These are phyloP conservation scores for Gymnocheta viridis DNA, from an alignment of 2,888 invertebrate species.

Conservation along the genomic window DNA sequence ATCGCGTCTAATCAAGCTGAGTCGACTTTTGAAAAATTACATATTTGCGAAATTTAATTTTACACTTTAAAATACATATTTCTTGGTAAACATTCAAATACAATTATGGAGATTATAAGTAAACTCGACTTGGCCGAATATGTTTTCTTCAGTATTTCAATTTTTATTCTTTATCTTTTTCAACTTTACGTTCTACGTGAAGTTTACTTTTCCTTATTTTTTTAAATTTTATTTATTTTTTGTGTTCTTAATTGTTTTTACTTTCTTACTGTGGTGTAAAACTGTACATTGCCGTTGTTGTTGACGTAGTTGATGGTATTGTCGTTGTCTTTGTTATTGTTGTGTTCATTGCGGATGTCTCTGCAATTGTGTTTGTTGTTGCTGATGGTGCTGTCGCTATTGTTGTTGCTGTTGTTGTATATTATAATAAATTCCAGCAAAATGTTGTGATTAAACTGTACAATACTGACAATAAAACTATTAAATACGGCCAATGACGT, in stretches of 20 bases:
- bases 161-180: slow-evolving; percentile 25
- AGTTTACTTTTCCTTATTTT: slow-evolving; percentile 41
- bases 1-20: not conserved
- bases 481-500: slow-evolving; percentile 72
- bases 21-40: no score
- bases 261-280: slow-evolving; percentile 50
- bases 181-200: slow-evolving; percentile 66
- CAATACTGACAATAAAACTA: slow-evolving; percentile 74
- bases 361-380: slow-evolving; percentile 10
- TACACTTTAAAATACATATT: no score
- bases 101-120: slow-evolving; percentile 25
- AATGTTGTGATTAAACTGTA: slow-evolving; percentile 76
- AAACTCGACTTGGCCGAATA: slow-evolving; percentile 8
- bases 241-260: not conserved
- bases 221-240: slow-evolving; percentile 16
- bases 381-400: not conserved
- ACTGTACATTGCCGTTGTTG: slow-evolving; percentile 61
- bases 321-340: slow-evolving; percentile 56
- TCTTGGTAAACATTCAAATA: no score
- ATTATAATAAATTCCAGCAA: slow-evolving; percentile 79
- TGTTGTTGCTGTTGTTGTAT: slow-evolving; percentile 66
- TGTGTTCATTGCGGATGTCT: slow-evolving; percentile 32
- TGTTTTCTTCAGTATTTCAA: not conserved
- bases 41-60: no score
- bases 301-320: slow-evolving; percentile 46